Conservation (phyloP, 2,113 vertebrate genomes). For the Urocitellus parryii region DNA sequence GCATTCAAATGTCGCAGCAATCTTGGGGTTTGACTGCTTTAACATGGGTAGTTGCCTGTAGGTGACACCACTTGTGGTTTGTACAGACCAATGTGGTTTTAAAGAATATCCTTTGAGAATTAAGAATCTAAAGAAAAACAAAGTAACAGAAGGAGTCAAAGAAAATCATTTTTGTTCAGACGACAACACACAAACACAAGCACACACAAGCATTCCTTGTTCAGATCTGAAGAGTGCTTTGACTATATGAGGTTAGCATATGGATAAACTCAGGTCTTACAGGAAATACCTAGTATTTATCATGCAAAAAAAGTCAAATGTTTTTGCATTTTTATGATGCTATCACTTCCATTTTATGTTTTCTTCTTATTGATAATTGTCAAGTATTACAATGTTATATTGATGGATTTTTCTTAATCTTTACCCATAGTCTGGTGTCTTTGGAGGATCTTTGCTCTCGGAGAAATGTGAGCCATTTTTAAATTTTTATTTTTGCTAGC, state of each 20-base stretch:
- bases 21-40: background rate
- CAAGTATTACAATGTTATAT: background rate
- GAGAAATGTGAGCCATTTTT: background rate
- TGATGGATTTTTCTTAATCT: conserved; percentile 9
- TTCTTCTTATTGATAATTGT: background rate
- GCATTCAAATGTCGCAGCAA: background rate
- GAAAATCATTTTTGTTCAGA: conserved; percentile 11
- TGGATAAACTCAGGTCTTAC: background rate
- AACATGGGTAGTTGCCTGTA: background rate
- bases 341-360: background rate
- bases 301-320: background rate
- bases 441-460: background rate
- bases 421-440: background rate
- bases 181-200: background rate
- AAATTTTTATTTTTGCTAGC: background rate
- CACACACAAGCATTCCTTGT: background rate
- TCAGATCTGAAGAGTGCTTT: background rate
- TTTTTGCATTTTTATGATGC: background rate
- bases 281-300: background rate
- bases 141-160: background rate
- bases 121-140: conserved; percentile 3
- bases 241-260: background rate
- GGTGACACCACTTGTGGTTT: background rate
- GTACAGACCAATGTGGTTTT: background rate
- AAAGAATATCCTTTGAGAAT: background rate